Evolutionary conservation across 2,113 vertebrate species (phyloP).

Genomic region (Oryzias curvinotus): DNA sequence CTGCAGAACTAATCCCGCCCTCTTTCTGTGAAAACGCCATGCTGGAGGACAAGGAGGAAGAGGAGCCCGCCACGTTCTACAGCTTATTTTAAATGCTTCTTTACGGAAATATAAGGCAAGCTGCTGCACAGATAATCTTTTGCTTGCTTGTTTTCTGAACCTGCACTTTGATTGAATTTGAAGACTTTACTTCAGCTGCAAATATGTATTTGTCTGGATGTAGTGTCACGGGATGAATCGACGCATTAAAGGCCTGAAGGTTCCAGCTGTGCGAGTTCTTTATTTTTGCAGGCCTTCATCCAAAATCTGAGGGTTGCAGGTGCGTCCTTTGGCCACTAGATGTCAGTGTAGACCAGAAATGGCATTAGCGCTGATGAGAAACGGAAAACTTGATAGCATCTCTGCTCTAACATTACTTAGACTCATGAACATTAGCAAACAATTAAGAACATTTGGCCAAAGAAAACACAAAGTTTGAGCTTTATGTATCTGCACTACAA

Average conservation of each 20-base stretch:
- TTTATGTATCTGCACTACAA: background rate
- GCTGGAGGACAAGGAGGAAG: conserved; percentile 15
- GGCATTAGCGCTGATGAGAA: background rate
- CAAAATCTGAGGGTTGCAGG: too few species aligned
- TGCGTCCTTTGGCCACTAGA: conserved; percentile 28
- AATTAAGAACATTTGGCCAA: too few species aligned
- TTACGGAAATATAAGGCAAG: background rate
- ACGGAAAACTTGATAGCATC: too few species aligned
- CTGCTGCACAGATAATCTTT: fast-evolving
- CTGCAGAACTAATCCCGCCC: conserved; percentile 50
- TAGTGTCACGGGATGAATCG: too few species aligned
- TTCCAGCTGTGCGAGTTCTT: too few species aligned
- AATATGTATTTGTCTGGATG: too few species aligned
- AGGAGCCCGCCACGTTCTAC: conserved; percentile 39
- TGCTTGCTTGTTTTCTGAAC: background rate
- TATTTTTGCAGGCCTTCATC: too few species aligned
- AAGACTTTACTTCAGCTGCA: too few species aligned
- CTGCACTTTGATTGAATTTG: background rate
- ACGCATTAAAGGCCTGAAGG: too few species aligned
- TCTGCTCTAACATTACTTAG: too few species aligned
- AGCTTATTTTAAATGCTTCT: conserved; percentile 30
- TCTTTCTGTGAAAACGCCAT: conserved; percentile 22
- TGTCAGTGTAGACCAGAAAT: conserved; percentile 19
- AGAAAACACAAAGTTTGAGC: too few species aligned
- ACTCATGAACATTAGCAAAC: too few species aligned